Conservation (phyloP, 1,140 invertebrate species). For the Drosophila insularis region DNA sequence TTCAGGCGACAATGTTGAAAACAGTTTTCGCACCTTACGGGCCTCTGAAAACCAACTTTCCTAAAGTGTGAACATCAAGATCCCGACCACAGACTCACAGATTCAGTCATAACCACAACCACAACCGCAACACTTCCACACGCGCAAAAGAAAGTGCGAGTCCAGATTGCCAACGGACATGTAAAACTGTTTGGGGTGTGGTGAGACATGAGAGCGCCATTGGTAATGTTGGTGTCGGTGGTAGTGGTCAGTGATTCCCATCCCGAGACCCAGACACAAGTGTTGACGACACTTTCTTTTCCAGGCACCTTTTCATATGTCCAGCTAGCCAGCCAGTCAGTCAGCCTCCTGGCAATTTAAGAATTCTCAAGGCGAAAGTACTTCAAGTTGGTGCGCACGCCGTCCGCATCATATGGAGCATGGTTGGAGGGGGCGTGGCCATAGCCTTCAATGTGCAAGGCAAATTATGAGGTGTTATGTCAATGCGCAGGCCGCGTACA, state of each 20-base stretch:
- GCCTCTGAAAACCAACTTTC: conserved; percentile 73
- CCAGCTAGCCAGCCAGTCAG: neutral
- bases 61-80: conserved; percentile 77
- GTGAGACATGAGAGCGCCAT: conserved; percentile 38
- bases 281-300: conserved; percentile 78
- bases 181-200: conserved; percentile 69
- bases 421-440: conserved; percentile 47
- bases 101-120: neutral
- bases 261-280: conserved; percentile 21
- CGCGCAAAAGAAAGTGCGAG: conserved; percentile 78
- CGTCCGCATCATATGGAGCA: conserved; percentile 7
- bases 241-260: neutral
- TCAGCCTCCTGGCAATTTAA: conserved; percentile 61
- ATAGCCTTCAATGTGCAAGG: conserved; percentile 64
- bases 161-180: conserved; percentile 43
- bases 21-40: conserved; percentile 72
- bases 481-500: conserved; percentile 50
- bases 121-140: conserved; percentile 23
- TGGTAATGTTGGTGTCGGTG: neutral
- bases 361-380: conserved; percentile 79
- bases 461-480: conserved; percentile 81
- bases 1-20: conserved; percentile 71
- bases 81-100: conserved; percentile 45
- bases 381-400: conserved; percentile 51
- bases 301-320: conserved; percentile 26